Percentiles rank a stretch among this genome's conserved stretches.
These are phyloP conservation scores for Thereva unica DNA, from an alignment of 2,888 invertebrate genomes.

Conservation along the genomic window DNA sequence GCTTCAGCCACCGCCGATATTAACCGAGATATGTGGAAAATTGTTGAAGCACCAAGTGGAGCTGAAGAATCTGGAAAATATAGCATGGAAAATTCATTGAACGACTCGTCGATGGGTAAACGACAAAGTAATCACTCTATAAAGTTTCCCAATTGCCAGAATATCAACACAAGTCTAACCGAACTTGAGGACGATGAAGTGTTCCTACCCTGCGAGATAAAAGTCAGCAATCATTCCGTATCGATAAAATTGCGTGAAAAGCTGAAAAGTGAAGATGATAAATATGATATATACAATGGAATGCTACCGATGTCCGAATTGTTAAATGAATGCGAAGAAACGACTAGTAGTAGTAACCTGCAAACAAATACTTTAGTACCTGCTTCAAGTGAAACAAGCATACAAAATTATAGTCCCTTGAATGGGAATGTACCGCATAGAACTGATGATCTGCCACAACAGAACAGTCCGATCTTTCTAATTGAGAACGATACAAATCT, in stretches of 20 bases:
- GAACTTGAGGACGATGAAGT: slow-evolving; percentile 54
- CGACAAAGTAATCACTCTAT: neutral
- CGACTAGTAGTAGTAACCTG: slow-evolving; percentile 7
- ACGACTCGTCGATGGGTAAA: slow-evolving; percentile 6
- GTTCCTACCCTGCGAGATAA: slow-evolving; percentile 48
- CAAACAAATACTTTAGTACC: slow-evolving; percentile 25
- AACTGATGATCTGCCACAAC: neutral
- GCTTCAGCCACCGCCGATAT: slow-evolving; percentile 56
- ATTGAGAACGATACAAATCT: slow-evolving; percentile 50
- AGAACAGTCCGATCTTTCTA: slow-evolving; percentile 46
- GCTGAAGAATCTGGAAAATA: slow-evolving; percentile 50
- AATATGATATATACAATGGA: slow-evolving; percentile 34
- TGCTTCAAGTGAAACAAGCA: slow-evolving; percentile 42
- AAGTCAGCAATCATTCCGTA: slow-evolving; percentile 42
- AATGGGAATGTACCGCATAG: slow-evolving; percentile 36
- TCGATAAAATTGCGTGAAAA: slow-evolving; percentile 4
- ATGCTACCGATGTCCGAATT: slow-evolving; percentile 44
- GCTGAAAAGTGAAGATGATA: slow-evolving; percentile 23
- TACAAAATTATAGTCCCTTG: slow-evolving; percentile 44
- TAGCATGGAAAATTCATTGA: neutral
- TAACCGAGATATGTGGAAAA: slow-evolving; percentile 61
- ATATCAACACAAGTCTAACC: slow-evolving; percentile 45
- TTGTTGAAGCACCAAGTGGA: slow-evolving; percentile 59
- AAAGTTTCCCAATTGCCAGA: neutral
- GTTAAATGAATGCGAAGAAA: slow-evolving; percentile 45